These are phyloP conservation scores for Petrocephalus sullivani DNA, from an alignment of 2,797 vertebrate species.

Conservation along the genomic window DNA sequence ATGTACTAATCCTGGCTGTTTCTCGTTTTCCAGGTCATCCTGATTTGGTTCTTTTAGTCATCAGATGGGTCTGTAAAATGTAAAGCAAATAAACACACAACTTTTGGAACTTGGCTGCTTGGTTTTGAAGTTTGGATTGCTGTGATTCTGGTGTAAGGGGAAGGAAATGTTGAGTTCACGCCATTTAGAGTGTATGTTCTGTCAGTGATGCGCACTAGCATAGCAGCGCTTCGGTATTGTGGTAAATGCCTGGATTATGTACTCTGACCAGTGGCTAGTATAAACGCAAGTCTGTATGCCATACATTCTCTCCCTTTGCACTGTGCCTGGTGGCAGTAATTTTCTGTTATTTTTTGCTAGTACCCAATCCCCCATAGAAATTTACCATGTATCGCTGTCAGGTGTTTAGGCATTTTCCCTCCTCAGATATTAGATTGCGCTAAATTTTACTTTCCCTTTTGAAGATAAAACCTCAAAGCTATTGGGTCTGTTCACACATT, in stretches of 20 bases:
- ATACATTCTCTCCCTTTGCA: not conserved
- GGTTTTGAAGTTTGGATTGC: not conserved
- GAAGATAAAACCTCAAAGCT: not conserved
- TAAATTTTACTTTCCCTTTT: not conserved
- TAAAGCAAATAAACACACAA: slow-evolving; percentile 55
- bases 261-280: not conserved
- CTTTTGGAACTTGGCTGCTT: not conserved
- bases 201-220: not conserved
- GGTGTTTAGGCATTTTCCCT: not conserved
- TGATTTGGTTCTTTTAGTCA: slow-evolving; percentile 38
- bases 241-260: not conserved
- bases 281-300: not conserved
- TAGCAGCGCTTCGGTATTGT: not conserved
- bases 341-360: not conserved
- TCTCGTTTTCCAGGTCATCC: slow-evolving; percentile 48
- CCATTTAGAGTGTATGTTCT: not conserved
- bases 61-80: slow-evolving; percentile 49
- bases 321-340: not conserved
- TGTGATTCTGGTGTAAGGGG: not conserved
- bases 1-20: not conserved
- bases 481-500: not conserved
- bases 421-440: not conserved
- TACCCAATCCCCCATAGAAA: not conserved
- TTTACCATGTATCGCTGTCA: not conserved
- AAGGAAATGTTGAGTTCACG: not conserved